phyloP scores from a whole-genome alignment of 2,888 invertebrate species.

The Nomada fucata region DNA sequence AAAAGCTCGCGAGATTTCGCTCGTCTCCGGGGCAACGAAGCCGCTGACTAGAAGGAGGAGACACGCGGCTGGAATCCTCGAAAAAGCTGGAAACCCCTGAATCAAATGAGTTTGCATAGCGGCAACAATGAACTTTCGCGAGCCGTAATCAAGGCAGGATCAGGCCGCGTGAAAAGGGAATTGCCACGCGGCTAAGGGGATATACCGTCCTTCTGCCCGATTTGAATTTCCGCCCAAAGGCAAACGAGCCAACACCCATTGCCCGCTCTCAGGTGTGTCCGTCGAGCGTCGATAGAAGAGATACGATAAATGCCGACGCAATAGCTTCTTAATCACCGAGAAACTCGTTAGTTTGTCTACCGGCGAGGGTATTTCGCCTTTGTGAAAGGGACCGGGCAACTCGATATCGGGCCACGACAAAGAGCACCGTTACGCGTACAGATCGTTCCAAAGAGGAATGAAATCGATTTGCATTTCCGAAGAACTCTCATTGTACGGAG shows the following conservation, averaged over 20 bases:
- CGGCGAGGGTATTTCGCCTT: conserved; percentile 48
- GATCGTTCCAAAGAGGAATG: conserved; percentile 47
- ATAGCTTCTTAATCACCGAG: conserved; percentile 60
- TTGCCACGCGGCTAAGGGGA: conserved; percentile 28
- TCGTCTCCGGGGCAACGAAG: conserved; percentile 6
- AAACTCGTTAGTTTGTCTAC: conserved; percentile 53
- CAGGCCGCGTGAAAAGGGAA: conserved; percentile 38
- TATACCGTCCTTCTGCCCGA: conserved; percentile 48
- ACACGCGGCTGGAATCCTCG: conserved; percentile 44
- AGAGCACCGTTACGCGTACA: conserved; percentile 42
- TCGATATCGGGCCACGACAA: conserved; percentile 38
- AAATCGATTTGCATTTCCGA: conserved; percentile 62
- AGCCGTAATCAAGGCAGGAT: conserved; percentile 53
- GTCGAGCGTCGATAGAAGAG: conserved; percentile 38
- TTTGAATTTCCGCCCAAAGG: conserved; percentile 72
- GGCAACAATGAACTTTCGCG: conserved; percentile 60
- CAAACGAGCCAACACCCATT: conserved; percentile 54
- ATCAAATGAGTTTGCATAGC: conserved; percentile 68
- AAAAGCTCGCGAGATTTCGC: conserved; percentile 45
- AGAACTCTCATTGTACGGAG: conserved; percentile 45
- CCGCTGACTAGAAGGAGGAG: background rate
- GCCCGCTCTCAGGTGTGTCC: conserved; percentile 19
- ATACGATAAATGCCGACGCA: conserved; percentile 53
- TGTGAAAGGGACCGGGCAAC: background rate
- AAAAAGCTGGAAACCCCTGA: conserved; percentile 55